Evolutionary conservation across 2,888 invertebrate genomes (phyloP), one percentile per base, ranked within the genome.

Genomic region (Halictus quadricinctus): DNA sequence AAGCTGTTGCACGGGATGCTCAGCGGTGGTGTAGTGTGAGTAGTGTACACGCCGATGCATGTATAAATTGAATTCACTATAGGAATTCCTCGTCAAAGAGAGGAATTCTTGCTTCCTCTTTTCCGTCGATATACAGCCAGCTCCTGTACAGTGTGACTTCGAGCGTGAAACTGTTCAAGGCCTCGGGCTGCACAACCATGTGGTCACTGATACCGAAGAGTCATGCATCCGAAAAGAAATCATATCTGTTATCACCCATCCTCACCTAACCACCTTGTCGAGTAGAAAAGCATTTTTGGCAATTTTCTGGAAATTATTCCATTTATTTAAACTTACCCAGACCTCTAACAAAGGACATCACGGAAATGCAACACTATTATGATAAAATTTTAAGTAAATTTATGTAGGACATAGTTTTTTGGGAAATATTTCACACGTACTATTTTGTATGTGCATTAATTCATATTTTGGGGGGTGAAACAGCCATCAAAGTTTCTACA

Each of bases 71-170:
- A 85, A 86, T 82, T 77, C 85, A 80, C 77, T 86, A 85, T 79
- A 85, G 85, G 88, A 88, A 89, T 88, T 88, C 88, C 88, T 90
- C 90, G 90, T 91, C 91, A 91, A 92, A 92, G 92, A 88, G 90
- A 87, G 90, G 89, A 91, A 92, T 88, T 89, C 83, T 83, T 83
- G 79, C 80, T 78, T 78, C 79, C 84, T 81, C 87, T 89, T 88
- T 88, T 82, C 80, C 77, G 43, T 58, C 86, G 72, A 80, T 81
- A 81, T 80, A 83, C 81, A 73, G 79, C 80, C 80, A 75, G 80
- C 77, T 77, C 73, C 84, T 83, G 77, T 77, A 69, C 83, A 77
- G 69, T 72, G 88, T 87, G 87, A 90, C 80, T 84, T 89, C 90
- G 82, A 91, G 91, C 90, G 90, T 91, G 86, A 91, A 92, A 92